Evolutionary conservation across 2,888 invertebrate species (phyloP).

Genomic region (Rotaria macrura): DNA sequence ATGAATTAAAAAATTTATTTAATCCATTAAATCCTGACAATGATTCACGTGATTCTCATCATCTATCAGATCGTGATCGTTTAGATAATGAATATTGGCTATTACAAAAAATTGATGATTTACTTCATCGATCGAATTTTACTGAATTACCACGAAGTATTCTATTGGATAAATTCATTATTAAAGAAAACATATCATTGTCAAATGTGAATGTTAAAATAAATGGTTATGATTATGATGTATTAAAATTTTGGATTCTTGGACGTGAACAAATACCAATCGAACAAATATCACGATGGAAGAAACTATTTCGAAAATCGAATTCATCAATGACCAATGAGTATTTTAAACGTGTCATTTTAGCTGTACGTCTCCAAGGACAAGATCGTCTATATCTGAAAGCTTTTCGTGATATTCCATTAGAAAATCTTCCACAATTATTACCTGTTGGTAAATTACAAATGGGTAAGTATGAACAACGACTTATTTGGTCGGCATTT

Average conservation of each 20-base stretch:
- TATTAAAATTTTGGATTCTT: slow-evolving; percentile 46
- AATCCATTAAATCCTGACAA: slow-evolving; percentile 49
- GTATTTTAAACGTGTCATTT: slow-evolving; percentile 46
- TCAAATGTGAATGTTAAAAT: slow-evolving; percentile 42
- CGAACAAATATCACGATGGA: slow-evolving; percentile 30
- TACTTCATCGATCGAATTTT: slow-evolving; percentile 47
- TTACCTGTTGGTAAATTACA: slow-evolving; percentile 44
- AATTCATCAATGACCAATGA: slow-evolving; percentile 35
- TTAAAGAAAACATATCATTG: not conserved
- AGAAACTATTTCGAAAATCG: slow-evolving; percentile 33
- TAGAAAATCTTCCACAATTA: slow-evolving; percentile 42
- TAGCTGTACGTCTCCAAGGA: slow-evolving; percentile 44
- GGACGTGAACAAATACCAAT: slow-evolving; percentile 40
- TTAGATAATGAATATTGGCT: slow-evolving; percentile 48
- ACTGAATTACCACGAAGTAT: slow-evolving; percentile 41
- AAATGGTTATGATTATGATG: slow-evolving; percentile 42
- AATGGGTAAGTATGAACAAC: slow-evolving; percentile 41
- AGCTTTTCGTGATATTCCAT: slow-evolving; percentile 47
- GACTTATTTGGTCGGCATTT: slow-evolving; percentile 38
- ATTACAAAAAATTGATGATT: slow-evolving; percentile 41
- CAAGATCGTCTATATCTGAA: slow-evolving; percentile 47
- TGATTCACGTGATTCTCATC: slow-evolving; percentile 42
- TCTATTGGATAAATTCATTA: slow-evolving; percentile 34
- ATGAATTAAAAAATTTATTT: slow-evolving; percentile 44
- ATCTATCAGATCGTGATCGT: slow-evolving; percentile 41